These are phyloP conservation scores for Dendroctonus valens DNA, from an alignment of 1,140 invertebrate genomes.

Conservation along the genomic window DNA sequence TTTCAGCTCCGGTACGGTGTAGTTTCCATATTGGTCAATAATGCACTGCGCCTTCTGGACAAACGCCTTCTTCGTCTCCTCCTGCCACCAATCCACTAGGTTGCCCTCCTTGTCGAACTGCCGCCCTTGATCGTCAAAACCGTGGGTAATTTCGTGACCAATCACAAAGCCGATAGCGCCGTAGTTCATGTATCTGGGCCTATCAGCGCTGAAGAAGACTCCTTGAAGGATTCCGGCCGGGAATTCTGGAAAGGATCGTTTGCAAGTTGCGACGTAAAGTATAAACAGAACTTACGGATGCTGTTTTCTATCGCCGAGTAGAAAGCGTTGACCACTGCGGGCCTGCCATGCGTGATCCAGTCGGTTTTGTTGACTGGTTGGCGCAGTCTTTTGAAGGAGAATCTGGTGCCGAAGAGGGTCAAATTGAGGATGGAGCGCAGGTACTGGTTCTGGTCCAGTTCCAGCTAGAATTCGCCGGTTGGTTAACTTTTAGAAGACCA, in stretches of 20 bases:
- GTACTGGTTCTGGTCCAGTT: constrained; percentile 56
- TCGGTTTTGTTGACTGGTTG: constrained; percentile 67
- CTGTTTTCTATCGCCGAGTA: constrained; percentile 67
- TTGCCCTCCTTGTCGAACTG: constrained; percentile 90
- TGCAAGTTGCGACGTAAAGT: too few relatives aligned
- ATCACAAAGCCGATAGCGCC: constrained; percentile 70
- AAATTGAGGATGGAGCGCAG: constrained; percentile 61
- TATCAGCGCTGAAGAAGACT: constrained; percentile 66
- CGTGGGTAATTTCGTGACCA: constrained; percentile 60
- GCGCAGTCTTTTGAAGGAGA: constrained; percentile 59
- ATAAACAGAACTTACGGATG: constrained; percentile 62
- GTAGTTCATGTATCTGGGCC: constrained; percentile 74
- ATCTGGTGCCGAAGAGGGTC: constrained; percentile 60
- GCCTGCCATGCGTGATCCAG: constrained; percentile 64
- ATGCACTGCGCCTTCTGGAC: constrained; percentile 65
- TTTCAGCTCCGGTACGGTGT: constrained; percentile 52
- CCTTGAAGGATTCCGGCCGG: constrained; percentile 77
- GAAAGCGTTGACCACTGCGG: constrained; percentile 68
- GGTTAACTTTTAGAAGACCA: constrained; percentile 2
- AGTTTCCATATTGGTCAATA: constrained; percentile 68
- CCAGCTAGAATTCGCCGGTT: constrained; percentile 51
- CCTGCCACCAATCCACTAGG: constrained; percentile 62
- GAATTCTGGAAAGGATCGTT: constrained; percentile 65
- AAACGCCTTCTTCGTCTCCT: constrained; percentile 53
- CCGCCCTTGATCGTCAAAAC: constrained; percentile 85